Evolutionary conservation across 2,797 vertebrate species (phyloP), one percentile per base, ranked within the genome.

Genomic region (Hypotaenidia philippensis): DNA sequence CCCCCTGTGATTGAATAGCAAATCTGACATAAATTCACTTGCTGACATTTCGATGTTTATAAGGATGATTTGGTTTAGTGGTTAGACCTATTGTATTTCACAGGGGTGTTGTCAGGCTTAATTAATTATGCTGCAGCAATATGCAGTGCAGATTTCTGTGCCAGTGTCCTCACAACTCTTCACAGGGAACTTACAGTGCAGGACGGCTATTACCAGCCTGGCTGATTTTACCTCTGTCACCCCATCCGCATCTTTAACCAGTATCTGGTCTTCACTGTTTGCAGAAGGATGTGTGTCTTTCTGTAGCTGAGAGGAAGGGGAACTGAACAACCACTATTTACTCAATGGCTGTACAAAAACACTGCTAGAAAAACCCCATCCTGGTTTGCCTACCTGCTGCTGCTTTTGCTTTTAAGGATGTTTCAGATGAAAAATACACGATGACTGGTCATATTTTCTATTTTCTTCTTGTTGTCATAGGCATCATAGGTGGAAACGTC

Each of bases 71-170:
- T 94, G 92, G 92, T 95, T 91, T 95, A 77, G 93, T 83, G 96
- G 96, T 96, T 94, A 90, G 85, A 70, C 96, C 91, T 93, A 96
- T 93, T 94, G 87, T 96, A 94, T 95, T 96, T 95, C 91, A 94
- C 87, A 93, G 85, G 94, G 77, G 85, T 90, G 95, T 94, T 96
- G 91, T 96, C 94, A 94, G 95, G 70, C 91, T 93, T 96, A 88
- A 91, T 96, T 96, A 96, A 96, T 97, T 96, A 94, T 87, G 93
- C 94, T 77, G 96, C 96, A 95, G 89, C 94, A 86, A 66, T 90
- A 70, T 83, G 94, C 96, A 90, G 91, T 79, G 80, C 95, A 90
- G 94, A 63, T 78, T 82, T 93, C 72, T 85, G 95, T 94, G 95
- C 89, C 94, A 81, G 70, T 75, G 41, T 79, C 77, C 76, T 69